Conservation (phyloP, 2,888 invertebrate genomes). For the Hydrotaea cyrtoneurina region DNA sequence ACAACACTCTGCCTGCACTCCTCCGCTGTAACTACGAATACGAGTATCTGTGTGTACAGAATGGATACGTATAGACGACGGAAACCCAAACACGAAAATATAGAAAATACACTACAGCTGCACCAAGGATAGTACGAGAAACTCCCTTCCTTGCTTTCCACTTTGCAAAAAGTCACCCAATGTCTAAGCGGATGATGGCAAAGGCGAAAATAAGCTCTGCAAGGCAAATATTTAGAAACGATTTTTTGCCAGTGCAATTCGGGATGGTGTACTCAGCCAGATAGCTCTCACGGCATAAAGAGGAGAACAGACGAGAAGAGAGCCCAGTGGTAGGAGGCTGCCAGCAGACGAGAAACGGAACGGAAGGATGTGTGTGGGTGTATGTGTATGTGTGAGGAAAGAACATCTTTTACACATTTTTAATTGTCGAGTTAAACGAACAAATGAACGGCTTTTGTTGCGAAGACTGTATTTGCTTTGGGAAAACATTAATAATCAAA, state of each 20-base stretch:
- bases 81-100: slow-evolving; percentile 58
- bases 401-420: slow-evolving; percentile 62
- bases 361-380: neutral
- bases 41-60: neutral
- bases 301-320: neutral
- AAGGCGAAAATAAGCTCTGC: slow-evolving; percentile 66
- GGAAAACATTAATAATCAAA: slow-evolving; percentile 68
- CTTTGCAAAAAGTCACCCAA: slow-evolving; percentile 56
- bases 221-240: slow-evolving; percentile 66
- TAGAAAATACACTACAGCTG: slow-evolving; percentile 42
- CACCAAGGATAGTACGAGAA: slow-evolving; percentile 31
- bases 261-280: slow-evolving; percentile 11
- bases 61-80: slow-evolving; percentile 6
- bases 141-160: neutral
- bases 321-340: neutral
- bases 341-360: slow-evolving; percentile 7
- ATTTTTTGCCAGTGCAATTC: slow-evolving; percentile 46
- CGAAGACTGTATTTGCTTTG: slow-evolving; percentile 63
- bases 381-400: slow-evolving; percentile 9
- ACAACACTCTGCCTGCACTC: neutral
- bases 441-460: slow-evolving; percentile 38
- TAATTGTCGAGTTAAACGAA: slow-evolving; percentile 67
- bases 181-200: slow-evolving; percentile 66
- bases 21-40: neutral
- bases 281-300: slow-evolving; percentile 24